phyloP scores from a whole-genome alignment of 1,140 invertebrate genomes.

The Eueides isabella region DNA sequence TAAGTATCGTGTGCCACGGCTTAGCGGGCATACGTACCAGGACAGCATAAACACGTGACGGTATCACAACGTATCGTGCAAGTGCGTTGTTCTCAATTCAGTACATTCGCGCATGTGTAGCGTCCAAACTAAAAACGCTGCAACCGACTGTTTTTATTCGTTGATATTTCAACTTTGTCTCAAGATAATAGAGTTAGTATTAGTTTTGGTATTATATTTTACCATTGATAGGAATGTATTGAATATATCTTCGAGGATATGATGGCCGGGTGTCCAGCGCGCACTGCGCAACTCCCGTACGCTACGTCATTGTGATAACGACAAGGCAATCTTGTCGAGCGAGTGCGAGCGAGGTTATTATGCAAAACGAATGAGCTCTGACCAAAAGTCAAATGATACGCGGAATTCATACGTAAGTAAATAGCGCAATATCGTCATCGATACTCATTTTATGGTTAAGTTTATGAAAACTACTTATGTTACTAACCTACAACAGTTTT shows the following conservation, averaged over 20 bases:
- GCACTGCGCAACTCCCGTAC: constrained; percentile 80
- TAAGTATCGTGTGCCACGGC: constrained; percentile 76
- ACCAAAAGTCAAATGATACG: constrained; percentile 47
- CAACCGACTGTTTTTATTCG: constrained; percentile 13
- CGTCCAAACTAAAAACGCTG: not conserved
- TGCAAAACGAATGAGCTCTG: constrained; percentile 44
- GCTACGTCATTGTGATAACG: constrained; percentile 53
- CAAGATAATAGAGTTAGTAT: constrained; percentile 29
- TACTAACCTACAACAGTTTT: too few species aligned
- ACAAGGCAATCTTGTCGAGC: constrained; percentile 48
- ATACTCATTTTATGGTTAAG: not conserved
- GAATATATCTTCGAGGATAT: constrained; percentile 49
- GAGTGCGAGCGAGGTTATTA: constrained; percentile 43
- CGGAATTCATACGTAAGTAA: constrained; percentile 51
- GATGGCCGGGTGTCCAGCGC: constrained; percentile 73
- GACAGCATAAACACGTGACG: constrained; percentile 49
- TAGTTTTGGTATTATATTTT: not conserved
- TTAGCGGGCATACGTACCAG: constrained; percentile 76
- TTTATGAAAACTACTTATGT: not conserved
- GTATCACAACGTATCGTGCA: constrained; percentile 33
- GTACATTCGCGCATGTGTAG: constrained; percentile 49
- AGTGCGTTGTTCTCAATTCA: constrained; percentile 38
- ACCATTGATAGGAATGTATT: constrained; percentile 54
- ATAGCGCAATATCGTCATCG: constrained; percentile 13
- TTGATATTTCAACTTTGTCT: not conserved